Conservation (phyloP, 2,113 vertebrate species). For the Illadopsis cleaveri region DNA sequence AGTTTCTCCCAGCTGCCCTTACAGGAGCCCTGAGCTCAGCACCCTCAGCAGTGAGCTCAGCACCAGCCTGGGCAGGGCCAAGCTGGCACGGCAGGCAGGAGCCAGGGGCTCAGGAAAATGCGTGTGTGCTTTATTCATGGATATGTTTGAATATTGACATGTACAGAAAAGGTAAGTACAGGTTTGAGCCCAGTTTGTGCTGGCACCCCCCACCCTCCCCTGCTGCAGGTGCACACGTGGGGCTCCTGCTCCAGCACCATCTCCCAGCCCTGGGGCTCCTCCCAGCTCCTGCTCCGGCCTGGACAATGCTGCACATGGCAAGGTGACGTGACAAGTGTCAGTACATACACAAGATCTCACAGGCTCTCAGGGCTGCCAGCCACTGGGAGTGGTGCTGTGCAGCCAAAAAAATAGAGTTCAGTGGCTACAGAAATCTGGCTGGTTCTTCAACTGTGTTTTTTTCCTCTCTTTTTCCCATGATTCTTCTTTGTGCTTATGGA, state of each 20-base stretch:
- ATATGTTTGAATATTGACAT: constrained; percentile 38
- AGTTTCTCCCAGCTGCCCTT: neutral
- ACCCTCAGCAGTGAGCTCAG: neutral
- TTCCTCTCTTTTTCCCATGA: neutral
- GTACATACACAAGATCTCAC: neutral
- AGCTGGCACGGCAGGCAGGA: rapidly evolving
- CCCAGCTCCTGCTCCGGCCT: neutral
- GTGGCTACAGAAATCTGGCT: neutral
- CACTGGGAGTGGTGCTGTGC: neutral
- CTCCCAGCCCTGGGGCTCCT: neutral
- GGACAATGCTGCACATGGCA: rapidly evolving
- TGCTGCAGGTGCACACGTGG: rapidly evolving
- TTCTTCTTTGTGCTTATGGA: constrained; percentile 52
- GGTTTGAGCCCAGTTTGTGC: neutral
- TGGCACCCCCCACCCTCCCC: neutral
- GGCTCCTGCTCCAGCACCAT: neutral
- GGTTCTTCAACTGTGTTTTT: neutral
- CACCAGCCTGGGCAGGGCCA: neutral
- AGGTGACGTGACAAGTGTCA: neutral
- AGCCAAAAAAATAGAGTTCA: neutral
- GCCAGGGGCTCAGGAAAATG: constrained; percentile 33
- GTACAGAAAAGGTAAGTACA: constrained; percentile 60
- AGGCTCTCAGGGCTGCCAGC: neutral
- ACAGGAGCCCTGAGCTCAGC: no score
- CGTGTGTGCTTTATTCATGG: constrained; percentile 69